Percentiles rank a stretch among this genome's conserved stretches.
Evolutionary conservation across 2,888 invertebrate species (phyloP).

Genomic region (Chloroclysta siterata): DNA sequence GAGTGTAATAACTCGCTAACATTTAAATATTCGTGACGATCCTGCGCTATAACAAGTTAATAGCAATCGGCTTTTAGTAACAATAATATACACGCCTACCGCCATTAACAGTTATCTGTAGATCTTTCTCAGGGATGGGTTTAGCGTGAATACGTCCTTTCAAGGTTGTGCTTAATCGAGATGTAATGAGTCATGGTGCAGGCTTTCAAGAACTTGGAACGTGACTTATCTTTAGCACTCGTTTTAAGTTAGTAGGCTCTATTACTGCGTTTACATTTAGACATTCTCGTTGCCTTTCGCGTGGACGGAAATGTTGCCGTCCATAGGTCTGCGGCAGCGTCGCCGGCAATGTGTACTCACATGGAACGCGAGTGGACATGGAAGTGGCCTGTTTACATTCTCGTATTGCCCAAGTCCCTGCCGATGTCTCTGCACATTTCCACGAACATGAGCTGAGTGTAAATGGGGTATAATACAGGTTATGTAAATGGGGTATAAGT

Average conservation of each 20-base stretch:
- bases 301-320: no score
- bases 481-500: no score
- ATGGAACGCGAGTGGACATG: no score
- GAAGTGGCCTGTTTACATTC: no score
- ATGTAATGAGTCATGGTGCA: slow-evolving; percentile 27
- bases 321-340: no score
- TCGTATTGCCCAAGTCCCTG: no score
- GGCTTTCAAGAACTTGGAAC: slow-evolving; percentile 25
- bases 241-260: neutral
- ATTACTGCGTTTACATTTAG: no score
- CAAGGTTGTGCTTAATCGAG: slow-evolving; percentile 56
- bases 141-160: slow-evolving; percentile 53
- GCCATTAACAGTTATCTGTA: slow-evolving; percentile 63
- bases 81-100: slow-evolving; percentile 74
- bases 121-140: slow-evolving; percentile 76
- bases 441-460: no score
- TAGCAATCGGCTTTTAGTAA: slow-evolving; percentile 75
- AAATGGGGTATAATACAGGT: no score
- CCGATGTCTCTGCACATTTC: no score
- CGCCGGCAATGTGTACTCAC: no score
- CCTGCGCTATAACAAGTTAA: slow-evolving; percentile 53
- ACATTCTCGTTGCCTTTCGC: no score
- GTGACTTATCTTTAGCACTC: neutral
- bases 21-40: slow-evolving; percentile 43
- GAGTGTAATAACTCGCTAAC: slow-evolving; percentile 25